A percentile compares a stretch with the other conserved stretches of the same genome.
Evolutionary conservation across 2,888 invertebrate species (phyloP).

Genomic region (Rhopalosiphum nymphaeae): DNA sequence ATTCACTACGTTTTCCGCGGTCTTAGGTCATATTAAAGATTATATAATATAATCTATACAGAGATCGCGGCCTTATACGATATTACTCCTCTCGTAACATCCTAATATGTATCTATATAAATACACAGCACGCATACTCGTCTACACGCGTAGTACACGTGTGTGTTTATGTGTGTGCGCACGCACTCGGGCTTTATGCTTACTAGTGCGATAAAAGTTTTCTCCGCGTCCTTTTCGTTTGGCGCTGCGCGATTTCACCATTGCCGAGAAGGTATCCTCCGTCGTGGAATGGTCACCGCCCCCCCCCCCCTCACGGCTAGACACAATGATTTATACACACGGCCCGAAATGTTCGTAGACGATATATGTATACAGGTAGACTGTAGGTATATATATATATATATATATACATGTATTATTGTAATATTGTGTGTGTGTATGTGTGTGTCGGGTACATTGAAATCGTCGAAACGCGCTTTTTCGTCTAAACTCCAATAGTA

Average conservation of each 20-base stretch:
- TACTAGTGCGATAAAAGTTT: background rate
- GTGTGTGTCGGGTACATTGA: background rate
- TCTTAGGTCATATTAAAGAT: background rate
- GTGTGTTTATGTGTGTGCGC: background rate
- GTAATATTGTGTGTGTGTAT: background rate
- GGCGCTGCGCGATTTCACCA: background rate
- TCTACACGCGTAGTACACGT: background rate
- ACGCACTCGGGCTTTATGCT: background rate
- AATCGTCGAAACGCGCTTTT: background rate
- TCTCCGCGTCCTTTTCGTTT: background rate
- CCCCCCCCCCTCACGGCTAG: background rate
- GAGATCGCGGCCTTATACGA: background rate
- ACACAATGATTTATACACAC: background rate
- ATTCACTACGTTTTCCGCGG: background rate
- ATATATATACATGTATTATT: no score
- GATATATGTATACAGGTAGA: background rate
- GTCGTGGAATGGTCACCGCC: background rate
- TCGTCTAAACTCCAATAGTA: constrained; percentile 5
- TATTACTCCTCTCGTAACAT: background rate
- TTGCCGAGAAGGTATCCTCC: background rate
- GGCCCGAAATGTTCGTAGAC: background rate
- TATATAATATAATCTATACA: background rate
- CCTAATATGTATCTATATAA: background rate
- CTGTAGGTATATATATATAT: background rate
- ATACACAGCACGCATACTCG: background rate